Evolutionary conservation across 2,797 vertebrate species (phyloP).

Genomic region (Liasis olivaceus): DNA sequence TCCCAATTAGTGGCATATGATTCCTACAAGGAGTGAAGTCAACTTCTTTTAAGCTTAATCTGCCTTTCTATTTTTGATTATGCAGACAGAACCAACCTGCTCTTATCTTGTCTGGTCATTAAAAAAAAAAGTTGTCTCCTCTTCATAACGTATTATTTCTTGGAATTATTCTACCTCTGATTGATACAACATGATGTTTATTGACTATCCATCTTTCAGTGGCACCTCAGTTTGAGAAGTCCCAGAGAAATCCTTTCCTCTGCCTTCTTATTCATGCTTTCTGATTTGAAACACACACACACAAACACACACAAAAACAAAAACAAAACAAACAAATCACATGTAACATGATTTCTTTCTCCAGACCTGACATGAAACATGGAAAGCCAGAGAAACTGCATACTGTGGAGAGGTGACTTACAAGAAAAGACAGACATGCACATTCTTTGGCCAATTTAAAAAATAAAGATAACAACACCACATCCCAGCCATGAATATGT

Average conservation of each 20-base stretch:
- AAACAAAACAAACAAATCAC: background rate
- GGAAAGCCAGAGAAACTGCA: background rate
- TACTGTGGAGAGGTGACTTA: background rate
- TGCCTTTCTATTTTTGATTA: background rate
- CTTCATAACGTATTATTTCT: background rate
- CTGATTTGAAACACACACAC: background rate
- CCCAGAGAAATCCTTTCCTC: background rate
- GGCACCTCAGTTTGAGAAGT: background rate
- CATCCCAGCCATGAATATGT: background rate
- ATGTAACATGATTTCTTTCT: background rate
- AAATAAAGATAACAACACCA: background rate
- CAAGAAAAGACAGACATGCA: background rate
- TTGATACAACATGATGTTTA: background rate
- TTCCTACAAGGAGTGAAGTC: background rate
- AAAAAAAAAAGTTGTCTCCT: background rate
- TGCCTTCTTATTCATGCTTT: background rate
- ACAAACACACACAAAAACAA: background rate
- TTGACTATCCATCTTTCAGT: background rate
- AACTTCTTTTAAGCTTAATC: background rate
- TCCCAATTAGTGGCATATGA: background rate
- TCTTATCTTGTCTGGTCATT: background rate
- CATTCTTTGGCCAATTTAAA: background rate
- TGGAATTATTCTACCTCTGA: background rate
- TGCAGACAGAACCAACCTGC: background rate
- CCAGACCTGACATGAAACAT: background rate